phyloP scores from a whole-genome alignment of 30 jellyfish, hydroid and myxozoan genomes.

The Cassiopea xamachana region DNA sequence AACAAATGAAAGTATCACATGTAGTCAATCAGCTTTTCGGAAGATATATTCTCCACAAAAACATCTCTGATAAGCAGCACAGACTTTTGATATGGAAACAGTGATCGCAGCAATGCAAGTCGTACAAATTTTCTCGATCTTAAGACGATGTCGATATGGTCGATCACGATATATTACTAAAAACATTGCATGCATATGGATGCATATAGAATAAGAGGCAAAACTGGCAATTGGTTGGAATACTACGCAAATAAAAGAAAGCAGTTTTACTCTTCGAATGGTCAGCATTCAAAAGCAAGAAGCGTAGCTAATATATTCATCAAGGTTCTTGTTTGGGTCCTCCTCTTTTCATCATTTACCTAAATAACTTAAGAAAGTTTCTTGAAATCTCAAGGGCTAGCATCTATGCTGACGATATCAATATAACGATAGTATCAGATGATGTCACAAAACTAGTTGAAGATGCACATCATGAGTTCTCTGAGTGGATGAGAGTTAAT shows the following conservation, averaged over 20 bases:
- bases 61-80: too few relatives aligned
- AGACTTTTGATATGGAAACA: too few relatives aligned
- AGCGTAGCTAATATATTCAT: conserved; percentile 30
- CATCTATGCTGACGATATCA: conserved; percentile 60
- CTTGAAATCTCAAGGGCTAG: conserved; percentile 48
- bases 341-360: conserved; percentile 34
- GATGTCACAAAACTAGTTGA: conserved; percentile 37
- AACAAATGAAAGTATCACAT: too few relatives aligned
- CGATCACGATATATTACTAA: conserved; percentile 32
- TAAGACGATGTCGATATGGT: conserved; percentile 9
- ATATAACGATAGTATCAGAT: conserved; percentile 43
- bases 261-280: conserved; percentile 10
- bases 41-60: too few relatives aligned
- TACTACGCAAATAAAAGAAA: conserved; percentile 28
- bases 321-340: conserved; percentile 70
- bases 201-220: conserved; percentile 27
- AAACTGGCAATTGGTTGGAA: conserved; percentile 43
- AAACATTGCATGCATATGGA: conserved; percentile 4
- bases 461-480: conserved; percentile 48
- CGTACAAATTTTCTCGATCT: too few relatives aligned
- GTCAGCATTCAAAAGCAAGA: conserved; percentile 16
- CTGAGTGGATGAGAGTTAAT: neutral
- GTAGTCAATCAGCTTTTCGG: too few relatives aligned
- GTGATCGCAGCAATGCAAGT: too few relatives aligned
- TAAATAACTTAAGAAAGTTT: conserved; percentile 50